A percentile compares a stretch with the other conserved stretches of the same genome.
phyloP scores from a whole-genome alignment of 1,140 invertebrate species.

The Arion vulgaris region DNA sequence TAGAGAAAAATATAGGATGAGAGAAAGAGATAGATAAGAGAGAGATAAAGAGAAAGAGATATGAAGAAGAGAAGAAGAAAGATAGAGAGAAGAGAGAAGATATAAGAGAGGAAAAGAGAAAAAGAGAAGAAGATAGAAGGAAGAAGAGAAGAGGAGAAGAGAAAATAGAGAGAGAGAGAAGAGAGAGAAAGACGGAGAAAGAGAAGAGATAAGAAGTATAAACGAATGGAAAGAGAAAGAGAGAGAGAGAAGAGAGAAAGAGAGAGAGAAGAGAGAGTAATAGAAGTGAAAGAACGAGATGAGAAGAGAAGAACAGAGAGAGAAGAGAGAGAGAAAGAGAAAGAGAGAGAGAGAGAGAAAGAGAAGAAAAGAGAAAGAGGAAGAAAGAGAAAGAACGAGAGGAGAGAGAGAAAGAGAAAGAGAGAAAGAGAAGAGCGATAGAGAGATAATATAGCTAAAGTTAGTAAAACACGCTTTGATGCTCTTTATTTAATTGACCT shows the following conservation, averaged over 20 bases:
- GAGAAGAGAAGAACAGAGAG: not conserved
- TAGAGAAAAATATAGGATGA: too few relatives aligned
- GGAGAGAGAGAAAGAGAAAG: not conserved
- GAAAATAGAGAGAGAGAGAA: conserved; percentile 15
- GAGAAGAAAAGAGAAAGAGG: not conserved
- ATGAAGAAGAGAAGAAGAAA: too few relatives aligned
- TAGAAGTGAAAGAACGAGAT: not conserved
- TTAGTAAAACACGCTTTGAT: not conserved
- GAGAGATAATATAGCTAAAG: not conserved
- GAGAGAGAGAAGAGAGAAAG: conserved; percentile 11
- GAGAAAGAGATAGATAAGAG: not conserved
- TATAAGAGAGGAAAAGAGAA: conserved; percentile 13
- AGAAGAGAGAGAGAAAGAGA: not conserved
- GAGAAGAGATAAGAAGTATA: not conserved
- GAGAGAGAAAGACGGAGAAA: not conserved
- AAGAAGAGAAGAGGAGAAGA: not conserved
- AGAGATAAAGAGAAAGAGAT: not conserved
- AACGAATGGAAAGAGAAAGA: not conserved
- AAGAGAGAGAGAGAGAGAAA: conserved; percentile 1
- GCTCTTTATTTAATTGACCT: not conserved
- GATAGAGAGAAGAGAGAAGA: too few relatives aligned
- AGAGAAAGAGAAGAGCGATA: not conserved
- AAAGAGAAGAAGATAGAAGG: conserved; percentile 31
- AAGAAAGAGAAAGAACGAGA: not conserved
- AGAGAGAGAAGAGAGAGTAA: conserved; percentile 19